phyloP scores from a whole-genome alignment of 1,140 invertebrate species.

The Calephelis nemesis region DNA sequence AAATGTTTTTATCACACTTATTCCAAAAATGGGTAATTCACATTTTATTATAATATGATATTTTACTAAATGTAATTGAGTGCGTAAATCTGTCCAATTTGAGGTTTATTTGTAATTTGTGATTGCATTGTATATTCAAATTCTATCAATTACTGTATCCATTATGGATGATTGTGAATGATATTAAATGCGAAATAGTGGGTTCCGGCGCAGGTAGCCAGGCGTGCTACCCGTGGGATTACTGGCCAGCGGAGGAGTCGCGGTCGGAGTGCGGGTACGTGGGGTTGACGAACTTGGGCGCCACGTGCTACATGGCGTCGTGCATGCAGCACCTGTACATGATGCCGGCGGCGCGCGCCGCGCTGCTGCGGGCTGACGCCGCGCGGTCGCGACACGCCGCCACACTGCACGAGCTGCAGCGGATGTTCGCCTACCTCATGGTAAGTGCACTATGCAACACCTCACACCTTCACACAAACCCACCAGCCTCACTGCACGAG shows the following conservation, averaged over 20 bases:
- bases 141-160: too few species aligned
- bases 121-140: too few species aligned
- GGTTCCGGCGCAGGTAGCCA: slow-evolving; percentile 65
- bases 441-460: slow-evolving; percentile 59
- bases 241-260: slow-evolving; percentile 97
- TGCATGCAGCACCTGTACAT: slow-evolving; percentile 98
- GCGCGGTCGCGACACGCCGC: slow-evolving; percentile 87
- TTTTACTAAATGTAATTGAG: too few species aligned
- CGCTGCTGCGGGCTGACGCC: slow-evolving; percentile 84
- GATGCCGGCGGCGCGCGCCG: slow-evolving; percentile 94
- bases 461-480: too few species aligned
- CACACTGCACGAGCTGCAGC: slow-evolving; percentile 92
- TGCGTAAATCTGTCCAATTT: too few species aligned
- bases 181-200: slow-evolving; percentile 55
- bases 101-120: too few species aligned
- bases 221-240: slow-evolving; percentile 95
- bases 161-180: too few species aligned
- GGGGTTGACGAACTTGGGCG: slow-evolving; percentile 95
- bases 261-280: slow-evolving; percentile 96
- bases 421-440: slow-evolving; percentile 97
- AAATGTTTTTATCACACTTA: too few species aligned
- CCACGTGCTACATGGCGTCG: slow-evolving; percentile 98
- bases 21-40: too few species aligned
- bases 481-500: slow-evolving; percentile 91
- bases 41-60: too few species aligned